These are phyloP conservation scores for Eonycteris spelaea DNA, from an alignment of 2,113 vertebrate species.

Conservation along the genomic window DNA sequence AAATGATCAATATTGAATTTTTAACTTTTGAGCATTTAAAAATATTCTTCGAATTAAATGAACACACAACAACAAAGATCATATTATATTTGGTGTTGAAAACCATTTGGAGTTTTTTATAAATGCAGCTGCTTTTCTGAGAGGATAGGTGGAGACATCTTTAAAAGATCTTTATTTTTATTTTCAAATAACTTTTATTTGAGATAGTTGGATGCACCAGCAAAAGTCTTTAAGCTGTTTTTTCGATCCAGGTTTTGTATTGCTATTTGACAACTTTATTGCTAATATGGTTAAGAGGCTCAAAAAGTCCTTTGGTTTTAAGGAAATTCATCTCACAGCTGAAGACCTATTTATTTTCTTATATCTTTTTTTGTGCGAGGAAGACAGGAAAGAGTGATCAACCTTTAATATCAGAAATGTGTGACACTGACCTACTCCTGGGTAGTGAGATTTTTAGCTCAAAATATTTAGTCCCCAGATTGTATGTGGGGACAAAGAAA, in stretches of 20 bases:
- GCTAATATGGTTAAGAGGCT: not conserved
- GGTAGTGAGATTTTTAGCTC: constrained; percentile 1
- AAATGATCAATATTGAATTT: not conserved
- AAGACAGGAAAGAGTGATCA: constrained; percentile 9
- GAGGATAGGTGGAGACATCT: not conserved
- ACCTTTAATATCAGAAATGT: constrained; percentile 22
- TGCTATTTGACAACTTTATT: not conserved
- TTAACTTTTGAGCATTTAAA: constrained; percentile 14
- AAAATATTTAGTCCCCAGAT: constrained; percentile 20
- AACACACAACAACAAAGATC: constrained; percentile 6
- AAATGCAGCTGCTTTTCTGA: constrained; percentile 25
- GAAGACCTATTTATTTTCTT: not conserved
- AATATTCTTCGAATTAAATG: constrained; percentile 7
- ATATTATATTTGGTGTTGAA: not conserved
- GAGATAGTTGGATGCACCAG: not conserved
- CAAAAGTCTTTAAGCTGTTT: not conserved
- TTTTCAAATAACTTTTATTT: constrained; percentile 34
- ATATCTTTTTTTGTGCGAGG: not conserved
- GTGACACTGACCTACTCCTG: not conserved
- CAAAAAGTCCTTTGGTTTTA: not conserved
- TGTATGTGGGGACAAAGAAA: constrained; percentile 22
- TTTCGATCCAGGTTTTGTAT: not conserved
- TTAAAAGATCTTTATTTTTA: not conserved
- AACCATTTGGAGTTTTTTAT: constrained; percentile 20
- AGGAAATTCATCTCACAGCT: constrained; percentile 10